These are phyloP conservation scores for Spodoptera picta DNA, from an alignment of 2,888 invertebrate species.

Conservation along the genomic window DNA sequence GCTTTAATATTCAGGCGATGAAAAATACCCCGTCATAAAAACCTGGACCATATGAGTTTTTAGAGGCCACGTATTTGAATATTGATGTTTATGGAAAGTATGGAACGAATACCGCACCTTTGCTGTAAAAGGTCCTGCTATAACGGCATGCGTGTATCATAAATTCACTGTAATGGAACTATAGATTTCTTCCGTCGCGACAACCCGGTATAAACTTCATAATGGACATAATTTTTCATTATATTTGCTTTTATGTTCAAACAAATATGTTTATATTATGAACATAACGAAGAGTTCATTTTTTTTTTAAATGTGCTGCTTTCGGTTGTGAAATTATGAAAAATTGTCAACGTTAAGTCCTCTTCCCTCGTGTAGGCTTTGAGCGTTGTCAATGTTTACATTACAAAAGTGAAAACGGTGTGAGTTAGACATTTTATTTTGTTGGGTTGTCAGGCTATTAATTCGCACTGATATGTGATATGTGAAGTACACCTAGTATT, in stretches of 20 bases:
- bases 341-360: slow-evolving; percentile 32
- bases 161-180: slow-evolving; percentile 64
- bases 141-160: slow-evolving; percentile 53
- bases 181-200: slow-evolving; percentile 50
- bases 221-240: slow-evolving; percentile 43
- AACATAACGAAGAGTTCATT: slow-evolving; percentile 38
- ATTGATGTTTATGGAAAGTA: slow-evolving; percentile 83
- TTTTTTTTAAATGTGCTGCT: slow-evolving; percentile 23
- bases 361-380: slow-evolving; percentile 11
- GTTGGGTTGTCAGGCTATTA: not conserved
- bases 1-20: slow-evolving; percentile 84
- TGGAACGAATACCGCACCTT: slow-evolving; percentile 40
- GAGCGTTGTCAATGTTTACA: slow-evolving; percentile 6
- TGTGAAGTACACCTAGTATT: too few species aligned
- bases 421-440: slow-evolving; percentile 2
- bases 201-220: slow-evolving; percentile 36
- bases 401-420: not conserved
- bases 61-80: slow-evolving; percentile 81
- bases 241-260: slow-evolving; percentile 21
- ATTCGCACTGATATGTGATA: too few species aligned
- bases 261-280: slow-evolving; percentile 40
- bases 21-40: slow-evolving; percentile 85
- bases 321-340: slow-evolving; percentile 31
- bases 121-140: slow-evolving; percentile 57
- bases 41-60: slow-evolving; percentile 82